Base-by-base conservation (phyloP, 2,797 vertebrate species). In the Peromyscus eremicus region DNA sequence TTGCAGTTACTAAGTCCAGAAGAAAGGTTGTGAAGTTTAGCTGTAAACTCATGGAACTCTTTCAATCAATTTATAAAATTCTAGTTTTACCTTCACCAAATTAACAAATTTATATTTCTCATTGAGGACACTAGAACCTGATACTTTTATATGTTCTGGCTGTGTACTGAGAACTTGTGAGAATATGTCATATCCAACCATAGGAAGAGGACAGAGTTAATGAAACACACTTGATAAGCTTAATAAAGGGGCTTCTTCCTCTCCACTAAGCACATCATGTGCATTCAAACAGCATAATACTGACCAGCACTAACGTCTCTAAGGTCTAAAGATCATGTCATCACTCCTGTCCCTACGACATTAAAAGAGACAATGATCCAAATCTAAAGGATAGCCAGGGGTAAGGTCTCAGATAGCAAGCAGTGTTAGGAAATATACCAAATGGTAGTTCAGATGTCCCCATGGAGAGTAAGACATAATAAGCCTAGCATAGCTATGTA, bases 41-140 rank as follows among this genome's bases (percentile, higher is more conserved):
- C 2, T 60, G 1, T 40, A 93, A 95, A 94, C 91, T 91, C 82
- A 94, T 29, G 23, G 17, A 86, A 68, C n/a, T 75, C 75, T 94
- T 96, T 66, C 76, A 91, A 87, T 76, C 70, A 89, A 89, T 76
- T 80, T 83, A 68, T 89, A n/a, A 96, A 93, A 70, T 94, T 80
- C 32, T 80, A 83, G 12, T n/a, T 46, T 84, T 40, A 94, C 70
- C 32, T 94, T 14, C 32, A 64, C 29, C 49, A 84, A 91, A 96
- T 94, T 93, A 93, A 89, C 79, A 75, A 91, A 82, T 49, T 71
- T 87, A 75, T 12, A 84, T 25, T 94, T 77, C 80, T 94, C 93
- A 80, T n/a, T 73, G 68, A 94, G 68, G 34, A 73, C 60, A 66
- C 7, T 32, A 84, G 29, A 29, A 19, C 11, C 82, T 49, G 62